Base-by-base conservation (phyloP, 2,113 vertebrate species). In the Pteropus alecto region DNA sequence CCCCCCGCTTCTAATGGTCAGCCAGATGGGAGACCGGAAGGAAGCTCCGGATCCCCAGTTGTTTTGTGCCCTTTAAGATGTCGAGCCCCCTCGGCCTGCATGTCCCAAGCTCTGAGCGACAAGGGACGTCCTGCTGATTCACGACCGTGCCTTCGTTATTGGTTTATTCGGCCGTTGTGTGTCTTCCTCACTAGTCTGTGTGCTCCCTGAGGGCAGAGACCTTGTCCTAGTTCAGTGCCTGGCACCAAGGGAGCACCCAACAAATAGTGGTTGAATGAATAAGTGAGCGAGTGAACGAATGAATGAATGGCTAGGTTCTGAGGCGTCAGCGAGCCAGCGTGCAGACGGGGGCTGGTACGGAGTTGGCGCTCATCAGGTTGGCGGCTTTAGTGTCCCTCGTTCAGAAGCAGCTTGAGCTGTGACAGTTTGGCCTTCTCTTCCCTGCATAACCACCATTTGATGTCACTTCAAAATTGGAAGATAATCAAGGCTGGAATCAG, bases 391-490 rank as follows among this genome's bases (percentile, higher is more conserved):
- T 8, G 11, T 65, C 46, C 56, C 61, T 84, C 19, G 13, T 6
- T 60, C n/a, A 38, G 58, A 41, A 63, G 48, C 41, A 61, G 46
- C 77, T 77, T 24, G 35, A 70, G 76, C 73, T 58, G 10, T 28
- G 21, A 7, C 21, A 26, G 14, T 41, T 15, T 5, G 76, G 16
- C 58, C 79, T 82, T 35, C n/a, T 79, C 56, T 70, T 84, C 76
- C 21, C 0, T 5, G 58, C 9, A 10, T 41, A 79, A n/a, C 12
- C 68, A 22, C 70, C 5, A 0, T 43, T 91, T 93, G 30, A 33
- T 91, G 93, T 89, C 60, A 30, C 35, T 63, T 89, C 73, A 56
- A 18, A 58, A 48, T 4, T 61, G 51, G 78, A 92, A 92, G 68
- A 48, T 90, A 82, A 0, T 84, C 84, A 76, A 54, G 43, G 48